Percentiles rank a stretch among this genome's conserved stretches.
phyloP scores from a whole-genome alignment of 2,797 vertebrate genomes.

The Oreochromis mossambicus region DNA sequence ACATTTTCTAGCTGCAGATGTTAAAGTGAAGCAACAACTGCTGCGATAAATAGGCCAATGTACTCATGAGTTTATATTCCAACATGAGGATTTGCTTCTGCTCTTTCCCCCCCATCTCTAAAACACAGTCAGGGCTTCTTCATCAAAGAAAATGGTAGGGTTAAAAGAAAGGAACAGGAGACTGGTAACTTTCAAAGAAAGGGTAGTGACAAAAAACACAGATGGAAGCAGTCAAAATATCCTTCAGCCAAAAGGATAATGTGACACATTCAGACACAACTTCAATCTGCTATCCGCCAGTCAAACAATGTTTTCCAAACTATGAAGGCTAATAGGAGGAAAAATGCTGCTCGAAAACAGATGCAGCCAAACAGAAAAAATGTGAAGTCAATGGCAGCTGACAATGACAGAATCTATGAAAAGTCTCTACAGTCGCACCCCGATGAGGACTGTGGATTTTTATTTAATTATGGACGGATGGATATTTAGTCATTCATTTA shows the following conservation, averaged over 20 bases:
- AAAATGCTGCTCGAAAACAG: background rate
- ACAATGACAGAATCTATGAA: constrained; percentile 2
- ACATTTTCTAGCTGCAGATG: background rate
- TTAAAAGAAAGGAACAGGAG: background rate
- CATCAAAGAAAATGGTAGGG: background rate
- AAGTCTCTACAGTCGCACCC: background rate
- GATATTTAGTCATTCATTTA: background rate
- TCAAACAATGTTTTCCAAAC: constrained; percentile 39
- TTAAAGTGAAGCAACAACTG: background rate
- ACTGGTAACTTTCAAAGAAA: background rate
- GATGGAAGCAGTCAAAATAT: background rate
- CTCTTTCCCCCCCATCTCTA: background rate
- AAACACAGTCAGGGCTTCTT: background rate
- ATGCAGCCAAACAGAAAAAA: constrained; percentile 14
- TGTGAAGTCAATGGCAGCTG: constrained; percentile 1
- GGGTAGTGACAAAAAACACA: background rate
- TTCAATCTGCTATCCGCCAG: constrained; percentile 3
- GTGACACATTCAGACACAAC: background rate
- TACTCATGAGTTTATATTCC: background rate
- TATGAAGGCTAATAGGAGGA: constrained; percentile 20
- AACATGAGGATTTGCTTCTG: background rate
- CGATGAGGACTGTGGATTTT: background rate
- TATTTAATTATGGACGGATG: background rate
- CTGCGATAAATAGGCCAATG: background rate
- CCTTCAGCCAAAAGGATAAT: constrained; percentile 9